phyloP scores from a whole-genome alignment of 2,888 invertebrate genomes.

The Rhaphigaster nebulosa region DNA sequence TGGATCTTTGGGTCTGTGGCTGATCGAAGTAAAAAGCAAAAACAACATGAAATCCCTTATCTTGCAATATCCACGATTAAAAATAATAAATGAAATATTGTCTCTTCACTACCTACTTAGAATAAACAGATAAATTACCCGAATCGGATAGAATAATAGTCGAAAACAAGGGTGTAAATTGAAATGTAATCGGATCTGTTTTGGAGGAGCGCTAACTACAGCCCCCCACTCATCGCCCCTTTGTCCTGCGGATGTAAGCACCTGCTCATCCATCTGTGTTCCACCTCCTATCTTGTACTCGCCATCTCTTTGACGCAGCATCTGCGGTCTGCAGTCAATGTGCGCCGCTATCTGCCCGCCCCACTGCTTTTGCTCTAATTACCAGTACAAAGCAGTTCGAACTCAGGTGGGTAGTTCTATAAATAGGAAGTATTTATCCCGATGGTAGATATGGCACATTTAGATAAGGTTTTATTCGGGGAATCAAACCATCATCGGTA shows the following conservation, averaged over 20 bases:
- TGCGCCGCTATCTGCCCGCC: not conserved
- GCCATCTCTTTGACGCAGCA: constrained; percentile 29
- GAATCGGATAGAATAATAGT: not conserved
- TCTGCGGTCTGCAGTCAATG: constrained; percentile 45
- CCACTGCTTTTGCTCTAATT: not conserved
- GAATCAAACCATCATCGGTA: not conserved
- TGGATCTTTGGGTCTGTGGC: too few relatives aligned
- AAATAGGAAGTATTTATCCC: not conserved
- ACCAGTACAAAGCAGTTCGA: not conserved
- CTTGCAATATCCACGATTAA: too few relatives aligned
- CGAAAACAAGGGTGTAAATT: constrained; percentile 37
- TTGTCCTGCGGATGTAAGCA: not conserved
- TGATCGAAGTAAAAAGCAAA: too few relatives aligned
- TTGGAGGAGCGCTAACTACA: not conserved
- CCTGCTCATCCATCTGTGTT: constrained; percentile 37
- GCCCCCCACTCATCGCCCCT: constrained; percentile 7
- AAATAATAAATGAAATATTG: not conserved
- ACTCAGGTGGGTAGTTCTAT: not conserved
- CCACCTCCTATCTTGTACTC: constrained; percentile 15
- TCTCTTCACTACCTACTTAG: not conserved
- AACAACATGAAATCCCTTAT: too few relatives aligned
- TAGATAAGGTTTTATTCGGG: not conserved
- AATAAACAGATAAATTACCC: not conserved
- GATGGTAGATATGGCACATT: not conserved
- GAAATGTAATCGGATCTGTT: constrained; percentile 49